Conservation (phyloP, 2,113 vertebrate genomes). For the Diadophis punctatus region DNA sequence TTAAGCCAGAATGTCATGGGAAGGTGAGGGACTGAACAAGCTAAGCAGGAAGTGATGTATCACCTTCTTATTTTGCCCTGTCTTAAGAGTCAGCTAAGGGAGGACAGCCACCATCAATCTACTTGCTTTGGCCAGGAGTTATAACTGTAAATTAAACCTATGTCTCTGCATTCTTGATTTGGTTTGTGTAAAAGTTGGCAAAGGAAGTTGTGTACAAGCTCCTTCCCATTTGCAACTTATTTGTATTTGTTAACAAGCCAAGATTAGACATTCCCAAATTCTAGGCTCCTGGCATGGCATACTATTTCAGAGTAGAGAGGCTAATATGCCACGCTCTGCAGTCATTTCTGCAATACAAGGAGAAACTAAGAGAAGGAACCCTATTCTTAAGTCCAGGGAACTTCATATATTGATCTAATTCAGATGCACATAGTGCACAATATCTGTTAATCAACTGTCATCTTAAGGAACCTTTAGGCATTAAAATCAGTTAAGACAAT, state of each 20-base stretch:
- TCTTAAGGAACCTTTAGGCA: not conserved
- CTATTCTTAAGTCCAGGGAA: not conserved
- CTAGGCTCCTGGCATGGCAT: not conserved
- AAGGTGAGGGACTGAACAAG: not conserved
- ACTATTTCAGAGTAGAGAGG: not conserved
- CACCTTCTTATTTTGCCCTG: not conserved
- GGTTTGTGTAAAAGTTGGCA: not conserved
- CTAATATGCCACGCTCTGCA: not conserved
- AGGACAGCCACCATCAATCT: not conserved
- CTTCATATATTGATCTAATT: not conserved
- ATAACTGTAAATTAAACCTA: too few species aligned
- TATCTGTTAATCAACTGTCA: not conserved
- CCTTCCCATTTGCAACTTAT: not conserved
- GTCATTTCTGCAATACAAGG: not conserved
- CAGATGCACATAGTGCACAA: not conserved
- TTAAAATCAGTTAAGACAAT: not conserved
- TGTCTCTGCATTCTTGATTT: not conserved
- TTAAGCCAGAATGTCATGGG: fast-evolving
- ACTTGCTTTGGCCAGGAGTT: not conserved
- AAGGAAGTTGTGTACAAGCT: not conserved
- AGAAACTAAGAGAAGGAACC: not conserved
- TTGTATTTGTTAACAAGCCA: not conserved
- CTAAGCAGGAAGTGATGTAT: not conserved
- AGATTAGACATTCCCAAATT: not conserved
- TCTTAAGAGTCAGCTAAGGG: not conserved